phyloP scores from a whole-genome alignment of 2,113 vertebrate species.

The Notothenia coriiceps region DNA sequence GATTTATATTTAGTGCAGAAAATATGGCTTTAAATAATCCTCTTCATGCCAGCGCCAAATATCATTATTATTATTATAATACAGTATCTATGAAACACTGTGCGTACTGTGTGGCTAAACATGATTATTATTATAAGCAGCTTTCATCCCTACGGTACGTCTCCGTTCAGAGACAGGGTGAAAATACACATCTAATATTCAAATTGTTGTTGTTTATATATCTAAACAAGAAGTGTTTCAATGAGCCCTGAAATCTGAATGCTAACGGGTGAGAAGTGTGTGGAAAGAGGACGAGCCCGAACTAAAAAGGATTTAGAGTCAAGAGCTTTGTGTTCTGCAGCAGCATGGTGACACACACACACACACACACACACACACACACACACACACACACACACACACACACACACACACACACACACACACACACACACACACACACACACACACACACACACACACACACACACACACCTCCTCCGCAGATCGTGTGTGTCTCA shows the following conservation, averaged over 20 bases:
- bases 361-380: too few relatives aligned
- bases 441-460: too few relatives aligned
- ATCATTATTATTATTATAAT: conserved; percentile 24
- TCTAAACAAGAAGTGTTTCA: conserved; percentile 53
- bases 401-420: too few relatives aligned
- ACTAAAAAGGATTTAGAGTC: conserved; percentile 40
- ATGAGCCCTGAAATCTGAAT: conserved; percentile 76
- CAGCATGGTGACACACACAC: conserved; percentile 7
- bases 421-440: too few relatives aligned
- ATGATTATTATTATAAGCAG: conserved; percentile 63
- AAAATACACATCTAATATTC: conserved; percentile 65
- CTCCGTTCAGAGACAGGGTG: conserved; percentile 61
- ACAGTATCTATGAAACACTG: conserved; percentile 54
- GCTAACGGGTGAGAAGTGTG: too few relatives aligned
- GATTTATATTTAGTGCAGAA: conserved; percentile 56
- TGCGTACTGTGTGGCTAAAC: conserved; percentile 69
- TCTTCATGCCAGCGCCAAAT: conserved; percentile 51
- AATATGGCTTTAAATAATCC: conserved; percentile 71
- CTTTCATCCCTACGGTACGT: conserved; percentile 65
- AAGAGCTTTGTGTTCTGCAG: conserved; percentile 39
- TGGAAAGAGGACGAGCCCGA: conserved; percentile 29
- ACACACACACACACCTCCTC: too few relatives aligned
- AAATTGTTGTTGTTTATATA: conserved; percentile 42
- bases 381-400: too few relatives aligned
- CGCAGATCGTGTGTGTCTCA: too few relatives aligned